Evolutionary conservation across 2,113 vertebrate species (phyloP).

Genomic region (Notechis scutatus): DNA sequence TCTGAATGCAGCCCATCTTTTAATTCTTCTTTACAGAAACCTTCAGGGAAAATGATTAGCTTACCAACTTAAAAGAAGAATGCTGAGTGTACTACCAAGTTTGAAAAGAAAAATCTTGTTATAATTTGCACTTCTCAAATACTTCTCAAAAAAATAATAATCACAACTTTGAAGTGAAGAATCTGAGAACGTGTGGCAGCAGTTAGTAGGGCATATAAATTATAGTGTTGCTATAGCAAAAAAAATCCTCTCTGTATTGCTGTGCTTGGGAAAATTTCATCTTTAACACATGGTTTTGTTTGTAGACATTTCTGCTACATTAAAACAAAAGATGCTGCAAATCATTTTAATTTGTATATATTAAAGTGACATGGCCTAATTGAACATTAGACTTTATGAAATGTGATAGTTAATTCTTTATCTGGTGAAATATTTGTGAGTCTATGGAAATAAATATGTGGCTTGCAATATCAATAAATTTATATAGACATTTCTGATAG

Average conservation of each 20-base stretch:
- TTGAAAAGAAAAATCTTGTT: not conserved
- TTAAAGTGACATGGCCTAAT: constrained; percentile 32
- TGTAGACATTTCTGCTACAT: constrained; percentile 38
- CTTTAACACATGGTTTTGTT: constrained; percentile 1
- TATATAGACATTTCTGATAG: not conserved
- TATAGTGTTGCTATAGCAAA: not conserved
- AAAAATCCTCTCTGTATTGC: not conserved
- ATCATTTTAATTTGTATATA: not conserved
- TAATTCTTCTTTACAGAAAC: not conserved
- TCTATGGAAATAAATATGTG: not conserved
- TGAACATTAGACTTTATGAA: constrained; percentile 15
- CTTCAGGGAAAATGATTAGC: not conserved
- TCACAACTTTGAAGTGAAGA: not conserved
- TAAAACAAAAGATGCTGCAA: not conserved
- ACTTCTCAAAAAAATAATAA: not conserved
- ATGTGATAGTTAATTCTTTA: not conserved
- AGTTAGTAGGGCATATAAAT: not conserved
- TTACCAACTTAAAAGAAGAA: not conserved
- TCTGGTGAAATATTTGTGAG: not conserved
- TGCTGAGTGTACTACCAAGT: not conserved
- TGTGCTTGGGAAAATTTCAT: not conserved
- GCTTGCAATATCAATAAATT: not conserved
- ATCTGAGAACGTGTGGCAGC: not conserved
- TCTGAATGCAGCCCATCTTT: not conserved
- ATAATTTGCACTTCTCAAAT: not conserved